Evolutionary conservation across 2,797 vertebrate species (phyloP), one percentile per base, ranked within the genome.

Genomic region (Lepidocolaptes lacrymiger): DNA sequence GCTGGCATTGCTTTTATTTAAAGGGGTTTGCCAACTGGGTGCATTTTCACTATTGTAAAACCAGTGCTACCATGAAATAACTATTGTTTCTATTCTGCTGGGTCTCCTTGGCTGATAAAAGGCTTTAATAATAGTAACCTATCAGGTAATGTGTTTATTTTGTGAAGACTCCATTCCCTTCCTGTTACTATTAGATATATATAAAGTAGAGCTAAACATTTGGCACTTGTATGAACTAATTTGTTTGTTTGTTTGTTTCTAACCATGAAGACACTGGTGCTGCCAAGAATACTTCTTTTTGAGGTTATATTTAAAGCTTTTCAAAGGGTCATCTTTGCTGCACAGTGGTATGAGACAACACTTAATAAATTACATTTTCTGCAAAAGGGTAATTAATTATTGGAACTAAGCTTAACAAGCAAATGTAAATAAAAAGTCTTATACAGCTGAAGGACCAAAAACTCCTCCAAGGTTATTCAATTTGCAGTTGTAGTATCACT

Each of bases 201-300:
- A 23, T 39, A 79, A 62, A 73, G 10, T 23, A 87, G 15, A 79
- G 20, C 32, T 85, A 68, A 89, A 88, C 37, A 39, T 46, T 71
- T 0, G 0, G 7, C 83, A 85, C 6, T 58, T 72, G 4, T 24
- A 39, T 24, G 37, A 14, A 68, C 18, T 74, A 11, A 5, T 67
- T 61, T 89, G 85, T 81, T 56, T 30, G 11, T 44, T 8, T 48
- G 24, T 49, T 15, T n/a, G 18, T 20, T 74, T 77, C 89, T 80
- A 44, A 56, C 52, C 21, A 19, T 26, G 32, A 87, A 49, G 44
- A 43, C 9, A 32, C 17, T 37, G 20, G 15, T 64, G 24, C 54
- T 92, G 43, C 36, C 37, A 64, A 27, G 28, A 66, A 36, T 34
- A 19, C 30, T 61, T 91, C 66, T 28, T 67, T 10, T 30, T 30